phyloP scores from a whole-genome alignment of 2,113 vertebrate genomes.

The Bujurquina vittata region DNA sequence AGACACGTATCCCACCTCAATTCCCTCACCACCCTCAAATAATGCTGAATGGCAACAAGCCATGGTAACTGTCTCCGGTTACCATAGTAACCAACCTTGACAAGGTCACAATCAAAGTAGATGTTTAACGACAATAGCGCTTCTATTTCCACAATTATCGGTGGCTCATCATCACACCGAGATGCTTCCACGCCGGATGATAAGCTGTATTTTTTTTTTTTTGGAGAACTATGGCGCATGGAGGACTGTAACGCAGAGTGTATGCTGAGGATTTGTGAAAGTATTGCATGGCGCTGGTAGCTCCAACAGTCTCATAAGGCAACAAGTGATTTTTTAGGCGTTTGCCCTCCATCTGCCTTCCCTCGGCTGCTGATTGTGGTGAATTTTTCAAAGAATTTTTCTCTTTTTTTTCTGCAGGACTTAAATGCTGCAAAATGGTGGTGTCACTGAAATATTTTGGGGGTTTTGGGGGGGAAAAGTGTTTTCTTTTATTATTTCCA shows the following conservation, averaged over 20 bases:
- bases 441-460: neutral
- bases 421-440: neutral
- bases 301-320: neutral
- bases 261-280: too few relatives aligned
- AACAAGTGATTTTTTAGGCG: neutral
- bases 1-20: neutral
- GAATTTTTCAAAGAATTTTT: neutral
- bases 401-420: neutral
- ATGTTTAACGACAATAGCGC: constrained; percentile 13
- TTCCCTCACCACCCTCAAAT: constrained; percentile 33
- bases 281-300: neutral
- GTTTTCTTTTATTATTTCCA: constrained; percentile 2
- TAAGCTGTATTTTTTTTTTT: neutral
- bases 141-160: constrained; percentile 13
- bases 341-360: neutral
- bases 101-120: constrained; percentile 35
- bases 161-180: neutral
- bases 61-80: constrained; percentile 46
- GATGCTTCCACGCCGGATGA: neutral
- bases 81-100: constrained; percentile 49
- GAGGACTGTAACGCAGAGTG: neutral
- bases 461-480: neutral
- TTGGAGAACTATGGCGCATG: neutral
- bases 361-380: neutral
- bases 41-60: constrained; percentile 40